phyloP scores from a whole-genome alignment of 1,140 invertebrate genomes.

The Vanessa tameamea region DNA sequence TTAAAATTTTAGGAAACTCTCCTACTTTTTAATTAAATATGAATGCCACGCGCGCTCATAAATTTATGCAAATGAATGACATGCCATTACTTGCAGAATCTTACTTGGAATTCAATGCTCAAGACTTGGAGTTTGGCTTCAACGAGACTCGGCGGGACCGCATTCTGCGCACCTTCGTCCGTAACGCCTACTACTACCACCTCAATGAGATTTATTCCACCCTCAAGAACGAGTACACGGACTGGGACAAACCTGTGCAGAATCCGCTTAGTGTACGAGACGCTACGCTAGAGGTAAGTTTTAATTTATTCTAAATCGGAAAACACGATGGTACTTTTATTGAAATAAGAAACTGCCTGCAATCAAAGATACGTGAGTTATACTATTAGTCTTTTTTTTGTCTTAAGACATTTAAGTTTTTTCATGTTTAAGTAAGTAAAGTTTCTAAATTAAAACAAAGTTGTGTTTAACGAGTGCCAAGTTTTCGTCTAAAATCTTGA shows the following conservation, averaged over 20 bases:
- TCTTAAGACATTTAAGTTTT: too few relatives aligned
- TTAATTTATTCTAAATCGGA: slow-evolving; percentile 3
- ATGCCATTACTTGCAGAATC: slow-evolving; percentile 83
- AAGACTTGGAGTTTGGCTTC: slow-evolving; percentile 91
- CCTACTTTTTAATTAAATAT: slow-evolving; percentile 56
- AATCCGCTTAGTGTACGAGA: slow-evolving; percentile 89
- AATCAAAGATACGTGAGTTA: background rate
- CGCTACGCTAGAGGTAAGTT: slow-evolving; percentile 83
- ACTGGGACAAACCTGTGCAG: slow-evolving; percentile 91
- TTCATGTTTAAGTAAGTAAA: too few relatives aligned
- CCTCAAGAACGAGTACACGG: slow-evolving; percentile 95
- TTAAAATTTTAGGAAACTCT: slow-evolving; percentile 32
- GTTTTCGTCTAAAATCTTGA: too few relatives aligned
- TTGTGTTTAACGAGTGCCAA: too few relatives aligned
- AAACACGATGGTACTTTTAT: slow-evolving; percentile 6
- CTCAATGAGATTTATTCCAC: slow-evolving; percentile 95
- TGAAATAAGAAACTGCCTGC: background rate
- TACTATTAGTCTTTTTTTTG: background rate
- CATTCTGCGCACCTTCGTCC: slow-evolving; percentile 92
- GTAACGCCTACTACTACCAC: slow-evolving; percentile 94
- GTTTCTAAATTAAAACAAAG: too few relatives aligned
- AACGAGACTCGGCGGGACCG: slow-evolving; percentile 91
- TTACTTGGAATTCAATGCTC: slow-evolving; percentile 88
- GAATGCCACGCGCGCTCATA: slow-evolving; percentile 51
- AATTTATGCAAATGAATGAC: slow-evolving; percentile 71